Evolutionary conservation across 2,113 vertebrate genomes (phyloP), one percentile per base, ranked within the genome.

Genomic region (Ageneiosus marmoratus): DNA sequence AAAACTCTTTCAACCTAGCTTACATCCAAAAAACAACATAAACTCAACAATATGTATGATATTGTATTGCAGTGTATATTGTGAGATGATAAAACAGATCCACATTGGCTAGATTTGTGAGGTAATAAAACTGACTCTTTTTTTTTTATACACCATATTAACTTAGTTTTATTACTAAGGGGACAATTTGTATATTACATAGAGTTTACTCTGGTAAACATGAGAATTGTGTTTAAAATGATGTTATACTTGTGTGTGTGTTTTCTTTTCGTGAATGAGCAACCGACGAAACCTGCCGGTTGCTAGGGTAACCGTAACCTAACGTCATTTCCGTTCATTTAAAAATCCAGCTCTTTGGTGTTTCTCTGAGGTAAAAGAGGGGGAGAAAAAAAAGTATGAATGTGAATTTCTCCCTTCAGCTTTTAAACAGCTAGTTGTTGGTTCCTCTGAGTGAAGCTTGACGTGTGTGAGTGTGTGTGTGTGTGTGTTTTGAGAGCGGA

Each of bases 331-430:
- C 75, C 75, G 75, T 41, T 77, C 75, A n/a, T 77, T 77, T 77
- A 77, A 77, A 90, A 77, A 41, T 77, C 75, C 75, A 77, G 32
- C 51, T 77, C 51, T 16, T 15, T 53, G 48, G 73, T 22, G 73
- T 75, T 76, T 75, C 81, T 77, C 85, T 41, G 72, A 89, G 83
- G 81, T 82, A 87, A 87, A 84, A 34, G 32, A 41, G 20, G 74
- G 73, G 48, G 69, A 20, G 46, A 44, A 65, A 77, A 24, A 85
- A 32, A 87, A 79, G 12, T 24, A 81, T 29, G 24, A 22, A 18
- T 34, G 51, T 12, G 11, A 55, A 20, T 60, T 50, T 22, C 0
- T 27, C 16, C 1, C 0, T 8, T 37, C 16, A 37, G 50, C 46
- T 16, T 48, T 37, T 51, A 16, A 20, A 8, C n/a, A 51, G 65